Conservation (phyloP, 2,797 vertebrate genomes). For the Carapus acus region DNA sequence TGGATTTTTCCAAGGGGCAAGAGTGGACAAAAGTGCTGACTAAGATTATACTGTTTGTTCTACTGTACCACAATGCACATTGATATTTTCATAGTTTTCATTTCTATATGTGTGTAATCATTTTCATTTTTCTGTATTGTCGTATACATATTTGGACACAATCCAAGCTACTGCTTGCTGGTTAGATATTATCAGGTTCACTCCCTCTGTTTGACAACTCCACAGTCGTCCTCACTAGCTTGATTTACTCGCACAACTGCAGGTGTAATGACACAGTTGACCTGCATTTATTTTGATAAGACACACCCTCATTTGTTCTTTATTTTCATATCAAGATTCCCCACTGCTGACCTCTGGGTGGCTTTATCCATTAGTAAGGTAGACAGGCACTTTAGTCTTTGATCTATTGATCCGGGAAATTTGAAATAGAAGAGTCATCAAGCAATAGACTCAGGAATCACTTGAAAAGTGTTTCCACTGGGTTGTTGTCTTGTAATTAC, state of each 20-base stretch:
- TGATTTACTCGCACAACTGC: constrained; percentile 35
- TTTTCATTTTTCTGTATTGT: too few species aligned
- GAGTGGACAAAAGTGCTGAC: background rate
- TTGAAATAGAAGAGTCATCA: too few species aligned
- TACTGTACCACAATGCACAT: constrained; percentile 10
- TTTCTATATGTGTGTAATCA: too few species aligned
- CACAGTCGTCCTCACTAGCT: constrained; percentile 35
- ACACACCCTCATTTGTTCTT: constrained; percentile 23
- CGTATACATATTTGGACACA: too few species aligned
- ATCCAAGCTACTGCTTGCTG: too few species aligned
- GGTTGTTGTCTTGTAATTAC: background rate
- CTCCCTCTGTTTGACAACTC: constrained; percentile 9
- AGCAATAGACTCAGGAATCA: background rate
- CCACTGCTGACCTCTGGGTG: constrained; percentile 14
- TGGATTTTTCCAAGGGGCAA: background rate
- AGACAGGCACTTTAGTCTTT: too few species aligned
- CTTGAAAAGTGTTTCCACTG: background rate
- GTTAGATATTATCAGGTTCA: too few species aligned
- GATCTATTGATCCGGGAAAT: too few species aligned
- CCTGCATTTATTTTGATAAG: constrained; percentile 11
- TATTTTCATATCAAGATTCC: constrained; percentile 27
- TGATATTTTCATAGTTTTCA: too few species aligned
- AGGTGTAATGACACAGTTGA: constrained; percentile 1
- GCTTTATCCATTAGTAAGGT: background rate
- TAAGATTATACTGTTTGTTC: background rate